Conservation (phyloP, 23 tunicate species). For the Corella eumyota region DNA sequence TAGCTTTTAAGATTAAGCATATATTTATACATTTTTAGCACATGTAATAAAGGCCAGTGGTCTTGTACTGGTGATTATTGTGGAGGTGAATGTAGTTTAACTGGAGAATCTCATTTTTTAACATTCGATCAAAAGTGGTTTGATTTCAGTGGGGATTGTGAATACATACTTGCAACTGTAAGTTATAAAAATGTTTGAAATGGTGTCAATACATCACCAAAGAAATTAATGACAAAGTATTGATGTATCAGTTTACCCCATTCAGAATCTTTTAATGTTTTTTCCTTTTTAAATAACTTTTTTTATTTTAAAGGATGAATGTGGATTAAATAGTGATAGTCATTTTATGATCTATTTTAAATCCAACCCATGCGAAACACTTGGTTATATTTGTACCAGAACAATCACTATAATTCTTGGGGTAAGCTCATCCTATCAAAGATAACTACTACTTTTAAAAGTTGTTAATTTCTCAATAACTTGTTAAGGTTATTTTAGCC, state of each 20-base stretch:
- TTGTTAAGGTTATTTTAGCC: no score
- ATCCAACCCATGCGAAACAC: constrained; percentile 35
- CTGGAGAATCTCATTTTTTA: constrained; percentile 21
- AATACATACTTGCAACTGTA: constrained; percentile 33
- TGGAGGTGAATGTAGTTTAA: constrained; percentile 37
- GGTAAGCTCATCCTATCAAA: constrained; percentile 32
- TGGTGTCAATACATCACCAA: no score
- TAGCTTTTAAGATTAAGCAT: neutral
- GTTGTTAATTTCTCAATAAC: no score
- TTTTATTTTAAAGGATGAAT: constrained; percentile 56
- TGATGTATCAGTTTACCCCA: no score
- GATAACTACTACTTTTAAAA: no score
- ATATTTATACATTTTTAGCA: constrained; percentile 10
- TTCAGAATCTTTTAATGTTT: no score
- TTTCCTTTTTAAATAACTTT: no score
- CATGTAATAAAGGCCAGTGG: constrained; percentile 33
- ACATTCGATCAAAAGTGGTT: constrained; percentile 41
- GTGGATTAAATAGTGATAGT: constrained; percentile 21
- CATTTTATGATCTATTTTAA: constrained; percentile 10
- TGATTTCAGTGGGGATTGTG: constrained; percentile 57
- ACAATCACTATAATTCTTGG: constrained; percentile 26
- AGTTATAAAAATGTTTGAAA: no score
- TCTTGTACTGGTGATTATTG: constrained; percentile 24
- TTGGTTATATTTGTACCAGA: constrained; percentile 41
- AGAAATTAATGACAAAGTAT: no score